Conservation (phyloP, 2,797 vertebrate species). For the Ispidina picta region DNA sequence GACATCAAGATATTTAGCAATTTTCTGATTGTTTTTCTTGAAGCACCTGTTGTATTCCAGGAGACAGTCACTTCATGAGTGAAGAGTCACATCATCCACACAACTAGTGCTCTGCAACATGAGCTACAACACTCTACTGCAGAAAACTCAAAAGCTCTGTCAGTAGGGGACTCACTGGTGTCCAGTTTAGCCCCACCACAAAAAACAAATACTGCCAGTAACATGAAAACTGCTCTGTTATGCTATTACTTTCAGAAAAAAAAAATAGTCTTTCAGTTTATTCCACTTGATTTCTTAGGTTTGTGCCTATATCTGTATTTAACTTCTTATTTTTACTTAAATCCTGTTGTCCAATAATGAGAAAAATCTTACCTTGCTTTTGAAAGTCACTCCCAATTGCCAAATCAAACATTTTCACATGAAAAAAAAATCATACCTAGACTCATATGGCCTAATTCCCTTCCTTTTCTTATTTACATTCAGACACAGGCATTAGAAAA, state of each 20-base stretch:
- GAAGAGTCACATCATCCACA: background rate
- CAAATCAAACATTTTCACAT: background rate
- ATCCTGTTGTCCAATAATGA: background rate
- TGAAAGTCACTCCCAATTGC: background rate
- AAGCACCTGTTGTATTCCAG: background rate
- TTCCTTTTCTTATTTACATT: background rate
- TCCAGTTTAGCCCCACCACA: background rate
- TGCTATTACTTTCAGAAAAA: background rate
- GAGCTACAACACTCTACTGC: background rate
- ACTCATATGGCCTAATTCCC: background rate
- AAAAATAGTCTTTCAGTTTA: background rate
- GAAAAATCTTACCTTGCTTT: background rate
- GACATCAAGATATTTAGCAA: background rate
- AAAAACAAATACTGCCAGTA: background rate
- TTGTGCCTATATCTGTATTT: background rate
- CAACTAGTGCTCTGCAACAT: background rate
- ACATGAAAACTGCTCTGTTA: background rate
- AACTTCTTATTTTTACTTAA: background rate
- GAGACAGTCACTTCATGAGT: fast-evolving
- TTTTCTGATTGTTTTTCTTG: background rate
- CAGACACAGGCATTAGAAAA: background rate
- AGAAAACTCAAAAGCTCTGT: background rate
- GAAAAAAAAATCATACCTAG: background rate
- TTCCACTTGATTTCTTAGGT: background rate
- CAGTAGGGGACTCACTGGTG: background rate